Percentiles rank a stretch among this genome's conserved stretches.
Conservation (phyloP, 2,797 vertebrate genomes). For the Karalla daura region DNA sequence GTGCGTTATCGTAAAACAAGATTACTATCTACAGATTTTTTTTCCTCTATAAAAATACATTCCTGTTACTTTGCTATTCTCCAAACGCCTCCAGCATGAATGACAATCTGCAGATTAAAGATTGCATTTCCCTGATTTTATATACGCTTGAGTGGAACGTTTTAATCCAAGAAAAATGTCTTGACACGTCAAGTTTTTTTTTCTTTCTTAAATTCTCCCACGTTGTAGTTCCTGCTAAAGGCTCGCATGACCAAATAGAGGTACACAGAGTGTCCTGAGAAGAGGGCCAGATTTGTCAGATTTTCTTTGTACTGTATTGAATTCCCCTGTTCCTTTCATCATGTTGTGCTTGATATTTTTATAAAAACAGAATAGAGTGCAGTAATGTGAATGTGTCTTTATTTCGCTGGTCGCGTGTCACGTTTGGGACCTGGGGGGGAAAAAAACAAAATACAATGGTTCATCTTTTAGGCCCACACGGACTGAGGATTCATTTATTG, state of each 20-base stretch:
- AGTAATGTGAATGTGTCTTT: constrained; percentile 43
- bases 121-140: too few relatives aligned
- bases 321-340: background rate
- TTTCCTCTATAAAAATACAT: too few relatives aligned
- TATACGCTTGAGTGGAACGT: too few relatives aligned
- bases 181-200: too few relatives aligned
- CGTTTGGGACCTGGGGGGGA: constrained; percentile 33
- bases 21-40: too few relatives aligned
- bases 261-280: background rate
- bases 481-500: background rate
- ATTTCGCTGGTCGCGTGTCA: constrained; percentile 41
- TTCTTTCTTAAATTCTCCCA: background rate
- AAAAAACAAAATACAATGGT: background rate
- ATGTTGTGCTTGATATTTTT: background rate
- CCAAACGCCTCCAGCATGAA: too few relatives aligned
- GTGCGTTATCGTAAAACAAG: too few relatives aligned
- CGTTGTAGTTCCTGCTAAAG: background rate
- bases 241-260: constrained; percentile 11
- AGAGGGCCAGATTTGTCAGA: background rate
- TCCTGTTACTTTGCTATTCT: too few relatives aligned
- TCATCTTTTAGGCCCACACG: too few relatives aligned
- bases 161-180: background rate
- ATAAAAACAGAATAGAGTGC: constrained; percentile 4
- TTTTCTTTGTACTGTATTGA: background rate
- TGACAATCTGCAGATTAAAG: too few relatives aligned